Evolutionary conservation across 2,888 invertebrate genomes (phyloP), one percentile per base, ranked within the genome.

Genomic region (Terebella lapidaria): DNA sequence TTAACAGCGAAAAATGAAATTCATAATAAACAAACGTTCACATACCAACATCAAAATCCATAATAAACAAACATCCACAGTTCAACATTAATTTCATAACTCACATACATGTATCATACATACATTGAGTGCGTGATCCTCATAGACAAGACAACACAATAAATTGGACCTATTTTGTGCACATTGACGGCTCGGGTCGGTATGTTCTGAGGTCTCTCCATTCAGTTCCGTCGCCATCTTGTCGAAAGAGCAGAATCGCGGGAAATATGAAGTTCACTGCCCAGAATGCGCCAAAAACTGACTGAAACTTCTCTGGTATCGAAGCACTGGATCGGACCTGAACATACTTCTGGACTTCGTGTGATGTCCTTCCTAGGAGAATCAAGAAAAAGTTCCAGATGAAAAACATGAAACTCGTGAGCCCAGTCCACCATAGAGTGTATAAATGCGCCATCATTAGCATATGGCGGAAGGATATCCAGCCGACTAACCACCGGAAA

Each of bases 211-310:
- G 49, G 24, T 49, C 24, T 10, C 18, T 15, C 53, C 53, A 53
- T 27, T 15, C 10, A 15, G 15, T 53, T 4, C 53, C 53, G 28
- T 53, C 28, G 15, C 28, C 28, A 15, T 28, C 28, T 53, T 53
- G 53, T 22, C 22, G 25, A 28, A 27, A 53, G 5, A 53, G 10
- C 10, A 25, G 10, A 5, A 18, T 5, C 22, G 53, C 28, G 5
- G 53, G 53, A 25, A 53, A 28, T 5, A 53, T 5, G 29, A 53
- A 53, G 28, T 53, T 53, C 10, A 53, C 4, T 28, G 15, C 15
- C 53, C 53, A 53, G 28, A 53, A 53, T 4, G 26, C 15, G 5
- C 53, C 28, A 22, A 53, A 53, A 25, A 53, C 53, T 15, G 49
- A 49, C 10, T 28, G 27, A 5, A 25, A 28, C 15, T 10, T 25